These are phyloP conservation scores for Brienomyrus longianalis DNA, from an alignment of 2,113 vertebrate species.

Conservation along the genomic window DNA sequence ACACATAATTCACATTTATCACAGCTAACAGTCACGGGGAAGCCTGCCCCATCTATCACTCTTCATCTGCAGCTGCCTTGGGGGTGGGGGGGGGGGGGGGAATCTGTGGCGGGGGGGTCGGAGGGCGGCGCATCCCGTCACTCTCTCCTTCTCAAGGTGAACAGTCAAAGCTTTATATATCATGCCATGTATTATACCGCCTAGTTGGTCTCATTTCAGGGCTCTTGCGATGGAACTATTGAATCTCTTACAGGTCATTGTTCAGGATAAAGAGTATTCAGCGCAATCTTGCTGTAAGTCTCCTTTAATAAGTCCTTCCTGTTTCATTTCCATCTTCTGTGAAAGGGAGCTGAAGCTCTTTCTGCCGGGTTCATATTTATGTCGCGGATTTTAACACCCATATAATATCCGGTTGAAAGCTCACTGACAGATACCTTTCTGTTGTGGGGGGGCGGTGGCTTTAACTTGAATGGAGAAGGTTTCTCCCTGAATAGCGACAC, in stretches of 20 bases:
- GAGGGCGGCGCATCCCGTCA: not conserved
- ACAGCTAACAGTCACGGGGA: not conserved
- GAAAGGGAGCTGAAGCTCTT: constrained; percentile 21
- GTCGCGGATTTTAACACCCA: constrained; percentile 40
- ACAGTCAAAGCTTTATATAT: constrained; percentile 1
- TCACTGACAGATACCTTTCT: constrained; percentile 24
- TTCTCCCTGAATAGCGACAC: not conserved
- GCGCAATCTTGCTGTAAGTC: not conserved
- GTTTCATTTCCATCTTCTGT: constrained; percentile 33
- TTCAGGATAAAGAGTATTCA: constrained; percentile 20
- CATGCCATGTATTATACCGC: not conserved
- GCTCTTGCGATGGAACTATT: not conserved
- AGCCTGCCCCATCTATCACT: not conserved
- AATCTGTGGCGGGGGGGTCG: not conserved
- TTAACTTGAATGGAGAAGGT: constrained; percentile 35
- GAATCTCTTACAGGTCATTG: constrained; percentile 17
- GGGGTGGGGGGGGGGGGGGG: not conserved
- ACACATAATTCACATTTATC: constrained; percentile 10
- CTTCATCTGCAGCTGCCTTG: not conserved
- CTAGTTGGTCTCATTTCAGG: constrained; percentile 1
- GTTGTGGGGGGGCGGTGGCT: constrained; percentile 24
- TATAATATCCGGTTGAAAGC: constrained; percentile 43
- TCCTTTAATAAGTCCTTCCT: constrained; percentile 30
- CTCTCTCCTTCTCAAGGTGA: constrained; percentile 4
- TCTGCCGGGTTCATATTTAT: constrained; percentile 13